Percentiles rank a stretch among this genome's conserved stretches.
These are phyloP conservation scores for Platorchestia sp. DNA, from an alignment of 1,140 invertebrate species.

Conservation along the genomic window DNA sequence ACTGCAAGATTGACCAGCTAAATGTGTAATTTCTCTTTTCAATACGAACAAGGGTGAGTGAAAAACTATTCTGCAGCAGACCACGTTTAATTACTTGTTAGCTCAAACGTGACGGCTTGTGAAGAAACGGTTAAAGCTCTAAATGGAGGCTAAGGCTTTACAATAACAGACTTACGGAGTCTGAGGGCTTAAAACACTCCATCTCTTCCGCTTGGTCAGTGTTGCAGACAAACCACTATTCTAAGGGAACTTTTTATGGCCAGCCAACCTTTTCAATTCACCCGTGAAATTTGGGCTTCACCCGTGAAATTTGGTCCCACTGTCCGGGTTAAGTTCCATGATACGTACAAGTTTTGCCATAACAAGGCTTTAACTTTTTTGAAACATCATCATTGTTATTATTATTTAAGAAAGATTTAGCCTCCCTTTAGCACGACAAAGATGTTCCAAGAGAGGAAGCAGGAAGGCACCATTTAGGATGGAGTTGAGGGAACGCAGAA, in stretches of 20 bases:
- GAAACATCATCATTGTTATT: too few relatives aligned
- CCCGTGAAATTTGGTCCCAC: not conserved
- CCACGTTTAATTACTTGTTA: not conserved
- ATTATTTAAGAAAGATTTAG: too few relatives aligned
- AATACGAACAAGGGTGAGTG: not conserved
- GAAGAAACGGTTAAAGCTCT: not conserved
- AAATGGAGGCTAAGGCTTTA: not conserved
- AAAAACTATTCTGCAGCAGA: not conserved
- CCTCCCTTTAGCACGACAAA: too few relatives aligned
- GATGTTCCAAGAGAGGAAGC: too few relatives aligned
- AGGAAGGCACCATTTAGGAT: too few relatives aligned
- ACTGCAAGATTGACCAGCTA: not conserved
- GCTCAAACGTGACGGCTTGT: not conserved
- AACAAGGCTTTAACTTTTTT: not conserved
- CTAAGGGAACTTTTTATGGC: not conserved
- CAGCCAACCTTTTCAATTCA: slow-evolving; percentile 32
- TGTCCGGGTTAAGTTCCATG: not conserved
- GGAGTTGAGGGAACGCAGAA: too few relatives aligned
- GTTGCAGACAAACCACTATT: not conserved
- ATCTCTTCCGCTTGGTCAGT: slow-evolving; percentile 42
- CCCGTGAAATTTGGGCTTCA: not conserved
- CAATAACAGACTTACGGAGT: not conserved
- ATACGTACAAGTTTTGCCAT: not conserved
- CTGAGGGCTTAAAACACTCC: not conserved
- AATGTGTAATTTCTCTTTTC: not conserved